Conservation (phyloP, 2,888 invertebrate species). For the Heliconius hortense region DNA sequence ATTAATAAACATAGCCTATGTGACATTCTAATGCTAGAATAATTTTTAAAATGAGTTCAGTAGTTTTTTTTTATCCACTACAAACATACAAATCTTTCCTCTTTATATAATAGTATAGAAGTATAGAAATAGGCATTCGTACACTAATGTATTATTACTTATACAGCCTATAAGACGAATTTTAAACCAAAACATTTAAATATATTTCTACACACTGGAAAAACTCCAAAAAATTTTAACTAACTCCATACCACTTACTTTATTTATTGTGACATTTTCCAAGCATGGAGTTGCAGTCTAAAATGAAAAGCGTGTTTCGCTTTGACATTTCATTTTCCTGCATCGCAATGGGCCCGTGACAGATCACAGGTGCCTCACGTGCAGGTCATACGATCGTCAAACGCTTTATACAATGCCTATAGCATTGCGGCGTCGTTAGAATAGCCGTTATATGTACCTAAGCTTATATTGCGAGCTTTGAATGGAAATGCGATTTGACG, state of each 20-base stretch:
- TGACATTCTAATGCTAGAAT: too few relatives aligned
- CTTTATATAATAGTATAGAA: too few relatives aligned
- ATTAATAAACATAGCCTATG: too few relatives aligned
- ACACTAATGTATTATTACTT: too few relatives aligned
- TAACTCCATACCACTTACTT: neutral
- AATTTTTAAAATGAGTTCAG: too few relatives aligned
- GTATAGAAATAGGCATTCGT: too few relatives aligned
- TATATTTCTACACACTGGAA: too few relatives aligned
- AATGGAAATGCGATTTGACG: too few relatives aligned
- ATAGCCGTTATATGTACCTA: neutral
- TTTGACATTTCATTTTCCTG: slow-evolving; percentile 36
- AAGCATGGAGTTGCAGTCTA: slow-evolving; percentile 16
- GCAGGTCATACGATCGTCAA: neutral
- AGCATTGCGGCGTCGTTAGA: neutral
- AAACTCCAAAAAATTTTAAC: neutral
- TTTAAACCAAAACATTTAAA: too few relatives aligned
- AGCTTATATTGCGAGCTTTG: neutral
- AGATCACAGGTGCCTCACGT: slow-evolving; percentile 29
- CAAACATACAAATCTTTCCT: too few relatives aligned
- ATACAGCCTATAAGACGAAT: too few relatives aligned
- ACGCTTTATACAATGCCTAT: neutral
- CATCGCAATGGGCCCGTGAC: slow-evolving; percentile 25
- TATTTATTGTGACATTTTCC: slow-evolving; percentile 12
- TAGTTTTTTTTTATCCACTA: too few relatives aligned
- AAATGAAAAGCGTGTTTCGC: slow-evolving; percentile 26